These are phyloP conservation scores for Arrhopalites spinosus DNA, from an alignment of 2,888 invertebrate genomes.

Conservation along the genomic window DNA sequence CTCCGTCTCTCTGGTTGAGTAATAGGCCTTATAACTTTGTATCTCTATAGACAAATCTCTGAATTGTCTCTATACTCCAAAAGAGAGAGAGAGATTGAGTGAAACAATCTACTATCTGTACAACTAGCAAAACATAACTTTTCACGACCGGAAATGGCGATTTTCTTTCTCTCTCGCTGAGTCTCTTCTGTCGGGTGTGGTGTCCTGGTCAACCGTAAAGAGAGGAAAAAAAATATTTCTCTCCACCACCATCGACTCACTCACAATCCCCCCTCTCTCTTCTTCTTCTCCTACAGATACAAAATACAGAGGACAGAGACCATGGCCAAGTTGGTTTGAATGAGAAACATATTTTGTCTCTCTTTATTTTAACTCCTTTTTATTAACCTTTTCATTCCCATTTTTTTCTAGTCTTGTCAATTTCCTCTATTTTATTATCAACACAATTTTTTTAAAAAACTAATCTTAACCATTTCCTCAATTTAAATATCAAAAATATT, in stretches of 20 bases:
- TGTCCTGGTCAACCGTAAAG: slow-evolving; percentile 54
- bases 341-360: no score
- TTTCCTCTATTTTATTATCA: no score
- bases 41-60: background rate
- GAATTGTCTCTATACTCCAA: background rate
- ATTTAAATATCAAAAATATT: no score
- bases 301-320: no score
- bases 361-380: no score
- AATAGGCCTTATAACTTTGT: background rate
- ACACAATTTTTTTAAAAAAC: no score
- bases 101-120: background rate
- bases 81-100: slow-evolving; percentile 16
- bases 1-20: background rate
- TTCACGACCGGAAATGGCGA: slow-evolving; percentile 41
- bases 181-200: slow-evolving; percentile 52
- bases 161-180: slow-evolving; percentile 55
- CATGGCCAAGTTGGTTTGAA: no score
- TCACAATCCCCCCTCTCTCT: background rate
- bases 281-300: no score
- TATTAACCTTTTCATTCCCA: no score
- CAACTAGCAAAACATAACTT: background rate
- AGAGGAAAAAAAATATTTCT: slow-evolving; percentile 30
- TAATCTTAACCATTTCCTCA: no score
- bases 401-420: no score
- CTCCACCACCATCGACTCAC: background rate